Evolutionary conservation across 2,888 invertebrate genomes (phyloP).

Genomic region (Xanthostigma xanthostigma): DNA sequence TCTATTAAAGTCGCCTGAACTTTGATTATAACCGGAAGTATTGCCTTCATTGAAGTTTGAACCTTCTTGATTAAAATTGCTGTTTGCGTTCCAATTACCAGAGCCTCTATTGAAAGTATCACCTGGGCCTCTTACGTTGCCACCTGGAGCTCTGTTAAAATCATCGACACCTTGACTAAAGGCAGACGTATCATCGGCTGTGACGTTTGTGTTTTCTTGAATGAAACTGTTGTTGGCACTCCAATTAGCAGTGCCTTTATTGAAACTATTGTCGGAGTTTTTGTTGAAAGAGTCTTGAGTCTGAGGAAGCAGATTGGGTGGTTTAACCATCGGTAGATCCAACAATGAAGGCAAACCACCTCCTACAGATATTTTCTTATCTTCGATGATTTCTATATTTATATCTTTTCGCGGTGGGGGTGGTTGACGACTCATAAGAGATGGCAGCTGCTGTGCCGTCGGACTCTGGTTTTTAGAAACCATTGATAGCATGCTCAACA

Average conservation of each 20-base stretch:
- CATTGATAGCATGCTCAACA: conserved; percentile 41
- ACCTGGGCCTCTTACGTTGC: conserved; percentile 5
- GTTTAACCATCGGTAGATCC: conserved; percentile 2
- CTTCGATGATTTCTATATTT: too few species aligned
- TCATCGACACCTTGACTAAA: background rate
- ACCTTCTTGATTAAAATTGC: too few species aligned
- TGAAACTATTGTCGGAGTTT: too few species aligned
- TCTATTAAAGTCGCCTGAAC: conserved; percentile 7
- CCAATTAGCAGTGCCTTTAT: too few species aligned
- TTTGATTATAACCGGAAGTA: conserved; percentile 5
- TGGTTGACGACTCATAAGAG: background rate
- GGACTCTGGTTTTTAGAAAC: conserved; percentile 24
- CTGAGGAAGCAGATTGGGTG: background rate
- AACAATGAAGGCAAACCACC: background rate
- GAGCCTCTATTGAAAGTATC: conserved; percentile 7
- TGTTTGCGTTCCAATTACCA: conserved; percentile 7
- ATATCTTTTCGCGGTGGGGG: background rate
- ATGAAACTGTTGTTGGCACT: too few species aligned
- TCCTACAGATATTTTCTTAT: too few species aligned
- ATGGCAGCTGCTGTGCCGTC: background rate
- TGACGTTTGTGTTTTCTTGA: too few species aligned
- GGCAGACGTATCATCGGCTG: too few species aligned
- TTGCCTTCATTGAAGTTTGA: background rate
- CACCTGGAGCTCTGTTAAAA: conserved; percentile 4
- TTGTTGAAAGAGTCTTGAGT: too few species aligned